These are phyloP conservation scores for Etheostoma cragini DNA, from an alignment of 2,113 vertebrate species.

Conservation along the genomic window DNA sequence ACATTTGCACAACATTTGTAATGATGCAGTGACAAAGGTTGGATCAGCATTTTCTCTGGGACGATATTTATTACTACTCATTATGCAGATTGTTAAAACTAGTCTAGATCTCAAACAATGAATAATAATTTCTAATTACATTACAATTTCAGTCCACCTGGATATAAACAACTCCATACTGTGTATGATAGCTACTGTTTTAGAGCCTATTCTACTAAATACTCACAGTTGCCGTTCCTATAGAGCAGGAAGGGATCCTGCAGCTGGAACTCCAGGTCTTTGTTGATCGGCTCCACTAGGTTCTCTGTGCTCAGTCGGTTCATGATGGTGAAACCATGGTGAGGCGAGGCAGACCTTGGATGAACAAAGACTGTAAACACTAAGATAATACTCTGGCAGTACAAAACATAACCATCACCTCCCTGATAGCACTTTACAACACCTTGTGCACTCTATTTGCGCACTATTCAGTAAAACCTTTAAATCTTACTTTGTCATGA, in stretches of 20 bases:
- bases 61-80: background rate
- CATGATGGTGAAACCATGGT: constrained; percentile 98
- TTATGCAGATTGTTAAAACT: background rate
- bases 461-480: background rate
- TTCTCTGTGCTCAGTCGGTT: constrained; percentile 96
- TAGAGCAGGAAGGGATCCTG: constrained; percentile 98
- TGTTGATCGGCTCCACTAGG: constrained; percentile 97
- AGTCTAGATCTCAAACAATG: background rate
- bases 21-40: background rate
- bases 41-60: background rate
- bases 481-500: background rate
- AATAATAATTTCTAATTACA: background rate
- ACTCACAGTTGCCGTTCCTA: constrained; percentile 91
- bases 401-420: background rate
- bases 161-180: background rate
- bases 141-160: background rate
- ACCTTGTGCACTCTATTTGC: background rate
- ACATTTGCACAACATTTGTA: constrained; percentile 2
- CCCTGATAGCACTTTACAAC: background rate
- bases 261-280: constrained; percentile 97
- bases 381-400: background rate
- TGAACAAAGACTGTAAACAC: background rate
- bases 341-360: constrained; percentile 93
- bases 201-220: background rate
- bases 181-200: background rate